Conservation (phyloP, 1,140 invertebrate species). For the Musca vetustissima region DNA sequence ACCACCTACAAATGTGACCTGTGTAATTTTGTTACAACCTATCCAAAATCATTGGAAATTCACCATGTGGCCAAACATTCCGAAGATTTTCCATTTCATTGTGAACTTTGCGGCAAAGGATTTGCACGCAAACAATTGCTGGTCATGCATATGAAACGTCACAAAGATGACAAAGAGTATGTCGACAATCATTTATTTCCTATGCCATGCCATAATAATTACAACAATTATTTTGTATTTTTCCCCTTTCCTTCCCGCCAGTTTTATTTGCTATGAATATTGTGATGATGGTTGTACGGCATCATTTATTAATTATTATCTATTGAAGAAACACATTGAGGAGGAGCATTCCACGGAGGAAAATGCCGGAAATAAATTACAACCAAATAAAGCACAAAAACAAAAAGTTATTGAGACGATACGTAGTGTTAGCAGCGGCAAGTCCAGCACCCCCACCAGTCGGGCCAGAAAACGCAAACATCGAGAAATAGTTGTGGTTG, state of each 20-base stretch:
- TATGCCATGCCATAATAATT: not conserved
- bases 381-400: not conserved
- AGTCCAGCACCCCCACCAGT: too few species aligned
- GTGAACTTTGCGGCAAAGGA: constrained; percentile 37
- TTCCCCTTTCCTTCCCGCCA: not conserved
- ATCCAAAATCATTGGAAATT: constrained; percentile 44
- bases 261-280: constrained; percentile 11
- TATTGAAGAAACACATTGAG: constrained; percentile 25
- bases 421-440: too few species aligned
- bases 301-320: not conserved
- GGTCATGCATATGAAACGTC: constrained; percentile 41
- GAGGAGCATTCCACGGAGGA: constrained; percentile 8
- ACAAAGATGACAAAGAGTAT: constrained; percentile 23
- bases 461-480: not conserved
- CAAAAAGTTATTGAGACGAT: not conserved
- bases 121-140: constrained; percentile 44
- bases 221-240: not conserved
- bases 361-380: not conserved
- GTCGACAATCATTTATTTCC: not conserved
- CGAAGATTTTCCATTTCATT: constrained; percentile 38
- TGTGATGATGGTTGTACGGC: constrained; percentile 23
- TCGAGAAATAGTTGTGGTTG: not conserved
- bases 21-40: constrained; percentile 43
- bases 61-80: constrained; percentile 44
- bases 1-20: constrained; percentile 37